Conservation (phyloP, 2,797 vertebrate species). For the Babyrousa celebensis region DNA sequence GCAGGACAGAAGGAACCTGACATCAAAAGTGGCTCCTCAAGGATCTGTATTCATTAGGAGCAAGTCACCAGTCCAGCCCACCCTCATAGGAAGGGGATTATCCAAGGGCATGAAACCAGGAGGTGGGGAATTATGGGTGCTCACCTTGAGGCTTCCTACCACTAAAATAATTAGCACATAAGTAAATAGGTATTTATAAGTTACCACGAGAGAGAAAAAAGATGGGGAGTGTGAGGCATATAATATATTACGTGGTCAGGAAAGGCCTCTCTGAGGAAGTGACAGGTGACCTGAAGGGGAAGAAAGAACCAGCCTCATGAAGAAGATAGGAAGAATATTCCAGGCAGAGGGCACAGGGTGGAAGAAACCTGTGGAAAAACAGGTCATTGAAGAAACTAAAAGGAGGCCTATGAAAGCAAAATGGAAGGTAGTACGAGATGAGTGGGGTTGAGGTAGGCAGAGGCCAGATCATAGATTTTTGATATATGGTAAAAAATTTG, state of each 20-base stretch:
- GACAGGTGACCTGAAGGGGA: background rate
- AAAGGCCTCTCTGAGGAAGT: slow-evolving; percentile 43
- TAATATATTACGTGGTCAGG: background rate
- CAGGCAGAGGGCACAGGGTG: background rate
- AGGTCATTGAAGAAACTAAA: background rate
- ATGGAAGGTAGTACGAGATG: background rate
- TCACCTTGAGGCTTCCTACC: background rate
- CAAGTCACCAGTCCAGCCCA: background rate
- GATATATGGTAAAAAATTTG: background rate
- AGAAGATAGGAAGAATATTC: background rate
- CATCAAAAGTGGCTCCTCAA: background rate
- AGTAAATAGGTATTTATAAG: background rate
- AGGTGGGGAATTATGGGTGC: background rate
- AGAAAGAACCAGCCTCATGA: background rate
- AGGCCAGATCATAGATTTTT: background rate
- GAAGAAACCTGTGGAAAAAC: background rate
- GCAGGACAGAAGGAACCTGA: background rate
- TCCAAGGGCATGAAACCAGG: background rate
- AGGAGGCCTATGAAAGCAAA: background rate
- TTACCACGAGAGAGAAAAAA: background rate
- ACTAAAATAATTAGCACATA: background rate
- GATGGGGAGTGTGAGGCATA: background rate
- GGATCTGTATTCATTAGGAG: background rate
- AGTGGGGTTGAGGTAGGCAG: background rate
- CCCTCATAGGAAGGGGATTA: background rate